These are phyloP conservation scores for Lipophrys pholis DNA, from an alignment of 2,113 vertebrate genomes.

Conservation along the genomic window DNA sequence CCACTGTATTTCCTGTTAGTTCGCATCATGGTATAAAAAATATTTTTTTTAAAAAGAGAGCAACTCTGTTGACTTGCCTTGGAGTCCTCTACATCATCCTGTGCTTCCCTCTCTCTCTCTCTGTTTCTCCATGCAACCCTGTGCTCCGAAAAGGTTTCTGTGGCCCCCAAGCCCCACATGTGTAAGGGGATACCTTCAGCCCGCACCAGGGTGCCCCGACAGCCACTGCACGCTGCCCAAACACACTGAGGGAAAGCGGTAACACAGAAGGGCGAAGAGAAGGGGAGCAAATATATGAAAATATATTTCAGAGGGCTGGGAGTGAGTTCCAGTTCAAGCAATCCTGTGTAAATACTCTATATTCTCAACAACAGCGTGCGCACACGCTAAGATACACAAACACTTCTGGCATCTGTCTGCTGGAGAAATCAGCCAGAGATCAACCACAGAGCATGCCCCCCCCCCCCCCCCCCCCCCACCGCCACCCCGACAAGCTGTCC, in stretches of 20 bases:
- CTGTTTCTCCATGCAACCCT: conserved; percentile 67
- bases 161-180: conserved; percentile 62
- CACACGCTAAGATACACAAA: conserved; percentile 38
- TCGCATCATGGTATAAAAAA: too few species aligned
- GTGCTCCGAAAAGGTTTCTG: conserved; percentile 59
- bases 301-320: conserved; percentile 67
- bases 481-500: conserved; percentile 7
- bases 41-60: too few species aligned
- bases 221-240: conserved; percentile 42
- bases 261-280: conserved; percentile 45
- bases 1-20: too few species aligned
- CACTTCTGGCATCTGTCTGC: conserved; percentile 62
- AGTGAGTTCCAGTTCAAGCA: conserved; percentile 52
- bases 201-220: conserved; percentile 42
- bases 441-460: conserved; percentile 49
- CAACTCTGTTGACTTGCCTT: too few species aligned
- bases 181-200: conserved; percentile 76
- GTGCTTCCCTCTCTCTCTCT: conserved; percentile 4
- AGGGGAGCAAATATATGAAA: conserved; percentile 53
- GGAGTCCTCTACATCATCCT: conserved; percentile 11
- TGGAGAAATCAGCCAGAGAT: conserved; percentile 58
- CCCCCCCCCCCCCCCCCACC: conserved; percentile 29
- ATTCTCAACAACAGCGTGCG: not conserved
- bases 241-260: conserved; percentile 39
- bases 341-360: conserved; percentile 61